Base-by-base conservation (phyloP, 1,140 invertebrate genomes). In the Brachionus angularis region DNA sequence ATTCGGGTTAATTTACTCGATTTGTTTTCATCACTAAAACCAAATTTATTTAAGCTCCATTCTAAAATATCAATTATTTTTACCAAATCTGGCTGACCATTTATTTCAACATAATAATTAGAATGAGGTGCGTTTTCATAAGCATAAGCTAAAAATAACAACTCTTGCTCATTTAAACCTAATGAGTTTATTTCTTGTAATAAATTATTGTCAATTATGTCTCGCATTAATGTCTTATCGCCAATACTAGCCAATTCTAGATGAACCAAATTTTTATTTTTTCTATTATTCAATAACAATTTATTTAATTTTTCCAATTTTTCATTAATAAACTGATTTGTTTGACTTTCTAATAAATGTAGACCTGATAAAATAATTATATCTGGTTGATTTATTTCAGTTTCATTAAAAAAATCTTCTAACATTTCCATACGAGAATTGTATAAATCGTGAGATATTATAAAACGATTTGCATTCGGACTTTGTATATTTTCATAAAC, bases 241-340 rank as follows among this genome's bases (percentile, higher is more conserved):
- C 78, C 78, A 79, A 84, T 81, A 73, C 80, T 83, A 29, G 81
- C 83, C 27, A 84, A 74, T 71, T 84, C 80, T 36, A 84, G 71
- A 75, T 84, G 83, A 23, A 84, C 77, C 5, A 82, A 80, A 33
- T 80, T 71, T 21, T 73, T 61, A 76, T 34, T 82, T 71, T 25
- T 77, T 75, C 21, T 75, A 44, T 33, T 83, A 73, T 31, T 78
- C 76, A 36, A 73, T 18, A n/a, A n/a, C n/a, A 44, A 76, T 75
- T 5, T 82, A 70, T 1, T 73, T 23, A 84, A 46, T 33, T 79
- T 81, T 42, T 81, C 73, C 5, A 75, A 42, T n/a, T 78, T 77
- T 49, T 80, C 76, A 39, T 78, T 76, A 62, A 71, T 71, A 18
- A 42, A 73, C 74, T 76, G 50, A 47, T 58, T 74, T 74, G 29